Base-by-base conservation (phyloP, 2,888 invertebrate species). In the Emmelina monodactyla region DNA sequence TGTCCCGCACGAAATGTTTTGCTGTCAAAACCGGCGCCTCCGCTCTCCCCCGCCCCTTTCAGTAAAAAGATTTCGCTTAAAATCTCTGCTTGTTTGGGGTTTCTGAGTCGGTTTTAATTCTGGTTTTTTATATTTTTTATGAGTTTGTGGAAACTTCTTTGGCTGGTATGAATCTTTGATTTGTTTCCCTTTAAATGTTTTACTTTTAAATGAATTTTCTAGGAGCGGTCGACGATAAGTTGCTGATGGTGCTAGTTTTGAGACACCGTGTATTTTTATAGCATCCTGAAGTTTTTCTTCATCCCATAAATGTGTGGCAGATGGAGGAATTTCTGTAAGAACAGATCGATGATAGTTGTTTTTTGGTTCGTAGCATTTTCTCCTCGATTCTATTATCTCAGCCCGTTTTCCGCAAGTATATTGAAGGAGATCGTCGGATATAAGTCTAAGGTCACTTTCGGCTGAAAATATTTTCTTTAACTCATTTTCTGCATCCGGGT, bases 381-480 rank as follows among this genome's bases (percentile, higher is more conserved):
- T n/a, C 10, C 31, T 2, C 19, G 40, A 2, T 1, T 44, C 42
- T 11, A 42, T 42, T 1, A 31, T 39, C 13, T 44, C 40, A 1
- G 44, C 35, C 3, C 46, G 15, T 28, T 39, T 33, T 3, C 40
- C 46, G 33, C 42, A 41, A 10, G 39, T 34, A 22, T 22, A 45
- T 13, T 46, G 44, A n/a, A 46, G 16, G 1, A 46, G 32, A 10
- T 44, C 37, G 19, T 46, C 41, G 6, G 46, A 42, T 1, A 32
- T 22, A 12, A 16, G 2, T 16, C 31, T 39, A 16, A 42, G 39
- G 2, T 29, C 16, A 2, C 42, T 38, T 9, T 38, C 38, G 2
- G 39, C 29, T 9, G 39, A 4, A n/a, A n/a, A n/a, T 13, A 43
- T 16, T 3, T 19, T 28, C 14, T 32, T 29, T 2, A 39, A 28